phyloP scores from a whole-genome alignment of 2,888 invertebrate genomes.

The Oxyteleia sp. region DNA sequence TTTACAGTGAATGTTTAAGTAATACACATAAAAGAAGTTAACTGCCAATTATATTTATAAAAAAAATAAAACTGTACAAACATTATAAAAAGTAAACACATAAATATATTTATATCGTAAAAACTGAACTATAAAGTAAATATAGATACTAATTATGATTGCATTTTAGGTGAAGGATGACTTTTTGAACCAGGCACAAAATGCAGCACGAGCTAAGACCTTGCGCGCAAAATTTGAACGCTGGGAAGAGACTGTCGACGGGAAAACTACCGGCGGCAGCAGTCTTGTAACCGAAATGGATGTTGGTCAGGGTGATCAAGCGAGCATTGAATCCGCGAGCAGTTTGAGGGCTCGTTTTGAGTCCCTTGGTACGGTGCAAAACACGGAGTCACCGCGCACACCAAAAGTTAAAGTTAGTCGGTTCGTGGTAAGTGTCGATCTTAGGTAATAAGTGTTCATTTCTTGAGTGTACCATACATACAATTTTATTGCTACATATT shows the following conservation, averaged over 20 bases:
- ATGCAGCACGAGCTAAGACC: conserved; percentile 94
- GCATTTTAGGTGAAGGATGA: conserved; percentile 89
- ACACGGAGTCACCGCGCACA: conserved; percentile 88
- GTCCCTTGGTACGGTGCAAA: conserved; percentile 90
- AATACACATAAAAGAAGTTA: no score
- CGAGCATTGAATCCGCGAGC: conserved; percentile 95
- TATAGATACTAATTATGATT: not conserved
- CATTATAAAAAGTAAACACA: no score
- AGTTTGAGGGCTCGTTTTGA: conserved; percentile 96
- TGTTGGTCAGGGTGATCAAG: conserved; percentile 89
- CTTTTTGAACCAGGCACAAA: conserved; percentile 92
- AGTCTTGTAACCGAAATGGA: conserved; percentile 86
- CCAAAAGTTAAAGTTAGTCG: conserved; percentile 93
- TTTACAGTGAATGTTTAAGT: no score
- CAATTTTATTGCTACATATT: not conserved
- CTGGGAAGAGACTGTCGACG: conserved; percentile 91
- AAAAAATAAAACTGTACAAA: no score
- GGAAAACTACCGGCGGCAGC: conserved; percentile 87
- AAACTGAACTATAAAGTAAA: no score
- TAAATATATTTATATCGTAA: no score
- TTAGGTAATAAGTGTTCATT: not conserved
- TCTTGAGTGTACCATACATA: not conserved
- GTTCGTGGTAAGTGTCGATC: conserved; percentile 94
- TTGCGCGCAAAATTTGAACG: conserved; percentile 96
- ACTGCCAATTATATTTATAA: no score